Conservation (phyloP, 2,888 invertebrate species). For the Gari tellinella region DNA sequence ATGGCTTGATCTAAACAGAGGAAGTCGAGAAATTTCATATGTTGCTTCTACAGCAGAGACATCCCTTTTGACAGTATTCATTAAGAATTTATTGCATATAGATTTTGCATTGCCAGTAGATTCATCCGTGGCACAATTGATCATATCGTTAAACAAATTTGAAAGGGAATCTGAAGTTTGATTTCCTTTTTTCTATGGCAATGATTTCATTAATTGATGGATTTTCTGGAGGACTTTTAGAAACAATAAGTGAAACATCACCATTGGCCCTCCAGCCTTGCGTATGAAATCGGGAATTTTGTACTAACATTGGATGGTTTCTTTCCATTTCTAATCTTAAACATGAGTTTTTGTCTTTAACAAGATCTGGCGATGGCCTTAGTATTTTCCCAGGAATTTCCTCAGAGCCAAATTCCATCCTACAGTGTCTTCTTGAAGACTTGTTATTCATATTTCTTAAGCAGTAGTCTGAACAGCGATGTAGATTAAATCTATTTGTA, state of each 20-base stretch:
- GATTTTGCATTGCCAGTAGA: constrained; percentile 32
- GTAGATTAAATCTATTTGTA: constrained; percentile 8
- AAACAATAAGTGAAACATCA: constrained; percentile 62
- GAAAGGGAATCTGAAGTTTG: constrained; percentile 45
- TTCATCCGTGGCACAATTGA: constrained; percentile 12
- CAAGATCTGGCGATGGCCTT: constrained; percentile 40
- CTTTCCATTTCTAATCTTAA: constrained; percentile 62
- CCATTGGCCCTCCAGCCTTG: constrained; percentile 62
- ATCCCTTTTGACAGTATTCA: constrained; percentile 61
- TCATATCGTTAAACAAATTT: constrained; percentile 40
- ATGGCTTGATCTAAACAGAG: constrained; percentile 54
- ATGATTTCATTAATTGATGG: constrained; percentile 61
- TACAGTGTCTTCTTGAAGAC: constrained; percentile 27
- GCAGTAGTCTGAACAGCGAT: constrained; percentile 20
- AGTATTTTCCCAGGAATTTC: constrained; percentile 17
- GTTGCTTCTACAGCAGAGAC: constrained; percentile 57
- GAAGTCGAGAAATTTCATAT: constrained; percentile 47
- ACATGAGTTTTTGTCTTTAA: constrained; percentile 61
- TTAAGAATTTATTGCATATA: constrained; percentile 47
- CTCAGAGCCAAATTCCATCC: constrained; percentile 51
- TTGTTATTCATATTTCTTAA: constrained; percentile 7
- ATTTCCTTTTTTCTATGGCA: constrained; percentile 60
- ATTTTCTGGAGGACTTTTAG: constrained; percentile 56
- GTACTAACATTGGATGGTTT: constrained; percentile 62
- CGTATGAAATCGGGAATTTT: constrained; percentile 60